Conservation (phyloP, 2,113 vertebrate genomes). For the Oplegnathus fasciatus region DNA sequence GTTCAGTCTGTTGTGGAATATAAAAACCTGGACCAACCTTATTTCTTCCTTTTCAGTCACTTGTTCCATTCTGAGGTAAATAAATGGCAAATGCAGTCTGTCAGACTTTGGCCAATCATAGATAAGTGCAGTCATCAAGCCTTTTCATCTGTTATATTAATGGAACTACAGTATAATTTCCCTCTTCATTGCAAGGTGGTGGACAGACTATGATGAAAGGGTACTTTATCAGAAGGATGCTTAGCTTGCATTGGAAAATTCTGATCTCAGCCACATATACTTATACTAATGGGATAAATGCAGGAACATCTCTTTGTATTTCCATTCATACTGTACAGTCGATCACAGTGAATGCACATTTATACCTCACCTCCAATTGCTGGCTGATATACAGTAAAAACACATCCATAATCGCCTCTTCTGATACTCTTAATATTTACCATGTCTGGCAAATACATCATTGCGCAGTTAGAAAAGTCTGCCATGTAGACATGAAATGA, state of each 20-base stretch:
- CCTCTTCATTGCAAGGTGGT: not conserved
- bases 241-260: not conserved
- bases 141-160: constrained; percentile 3
- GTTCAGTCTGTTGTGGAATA: not conserved
- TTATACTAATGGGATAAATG: not conserved
- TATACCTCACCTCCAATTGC: not conserved
- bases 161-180: constrained; percentile 5
- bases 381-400: not conserved
- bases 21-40: too few relatives aligned
- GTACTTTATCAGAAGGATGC: not conserved
- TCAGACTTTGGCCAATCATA: not conserved
- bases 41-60: not conserved
- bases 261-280: not conserved
- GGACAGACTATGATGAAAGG: not conserved
- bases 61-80: constrained; percentile 25
- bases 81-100: constrained; percentile 11
- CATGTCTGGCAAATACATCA: too few relatives aligned
- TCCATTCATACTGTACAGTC: not conserved
- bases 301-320: not conserved
- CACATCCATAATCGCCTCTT: not conserved
- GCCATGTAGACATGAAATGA: too few relatives aligned
- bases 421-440: not conserved
- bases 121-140: constrained; percentile 47
- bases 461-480: too few relatives aligned
- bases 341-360: not conserved